Base-by-base conservation (phyloP, 1,140 invertebrate genomes). In the Danaus melanippus region DNA sequence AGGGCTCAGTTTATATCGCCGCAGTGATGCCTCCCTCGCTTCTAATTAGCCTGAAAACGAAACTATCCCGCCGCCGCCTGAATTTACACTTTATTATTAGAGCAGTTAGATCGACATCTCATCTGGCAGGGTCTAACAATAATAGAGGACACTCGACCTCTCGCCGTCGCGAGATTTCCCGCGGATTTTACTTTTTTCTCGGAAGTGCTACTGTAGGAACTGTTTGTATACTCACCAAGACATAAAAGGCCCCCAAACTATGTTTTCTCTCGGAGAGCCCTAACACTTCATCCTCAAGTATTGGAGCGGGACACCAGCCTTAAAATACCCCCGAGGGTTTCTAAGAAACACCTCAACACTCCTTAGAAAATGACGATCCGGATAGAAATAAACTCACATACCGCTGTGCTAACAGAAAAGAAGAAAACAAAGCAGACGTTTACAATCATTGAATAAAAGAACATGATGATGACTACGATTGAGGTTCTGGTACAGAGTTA, bases 41-140 rank as follows among this genome's bases (percentile, higher is more conserved):
- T 68, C 76, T 84, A 84, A 84, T 84, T 84, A 84, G 81, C 81
- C 73, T 81, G 71, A 80, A 84, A 81, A 81, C 74, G 74, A 74
- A 79, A 83, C 77, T 79, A 81, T 69, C 56, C 48, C 42, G 21
- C 9, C 42, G 10, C 9, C 42, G 50, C 43, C 12, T 46, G 43
- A 77, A 64, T 76, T 51, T 64, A 44, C 53, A 66, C 74, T 66
- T 50, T 83, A 69, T 60, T 44, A 44, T 42, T 12, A n/a, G 21
- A 5, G 43, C 17, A 50, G 21, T 58, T 74, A 74, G 62, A 64
- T 69, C 64, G 55, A 41, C 44, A 55, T 59, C 71, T 9, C 60
- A 12, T 32, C 60, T 56, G 17, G 9, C 11, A 0, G 42, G 8
- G 10, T 10, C 42, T 43, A 61, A 74, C 73, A 80, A 80, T 84